Conservation (phyloP, 2,888 invertebrate genomes). For the Lagria hirta region DNA sequence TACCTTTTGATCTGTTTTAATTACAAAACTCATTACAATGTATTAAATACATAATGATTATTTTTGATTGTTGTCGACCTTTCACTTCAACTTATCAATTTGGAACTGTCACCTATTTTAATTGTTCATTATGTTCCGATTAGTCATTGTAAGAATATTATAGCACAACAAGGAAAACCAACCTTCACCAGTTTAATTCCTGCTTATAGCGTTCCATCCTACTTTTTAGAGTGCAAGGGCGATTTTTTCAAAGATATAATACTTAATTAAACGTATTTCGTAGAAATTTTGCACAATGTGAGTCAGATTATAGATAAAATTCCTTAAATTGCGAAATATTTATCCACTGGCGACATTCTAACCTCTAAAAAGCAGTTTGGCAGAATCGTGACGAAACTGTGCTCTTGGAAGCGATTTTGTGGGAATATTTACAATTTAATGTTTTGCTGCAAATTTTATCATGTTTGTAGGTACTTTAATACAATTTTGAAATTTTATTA, state of each 20-base stretch:
- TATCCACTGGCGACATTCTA: conserved; percentile 5
- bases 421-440: too few species aligned
- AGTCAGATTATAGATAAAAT: conserved; percentile 14
- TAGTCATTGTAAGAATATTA: conserved; percentile 7
- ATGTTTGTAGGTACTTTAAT: too few species aligned
- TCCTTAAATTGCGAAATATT: conserved; percentile 7
- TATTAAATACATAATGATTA: too few species aligned
- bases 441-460: too few species aligned
- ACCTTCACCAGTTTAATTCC: conserved; percentile 15
- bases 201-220: conserved; percentile 18
- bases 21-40: too few species aligned
- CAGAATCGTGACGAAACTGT: too few species aligned
- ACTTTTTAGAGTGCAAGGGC: conserved; percentile 13
- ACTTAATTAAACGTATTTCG: conserved; percentile 9
- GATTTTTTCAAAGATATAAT: conserved; percentile 10
- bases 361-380: too few species aligned
- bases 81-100: conserved; percentile 12
- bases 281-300: conserved; percentile 5
- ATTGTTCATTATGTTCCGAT: conserved; percentile 13
- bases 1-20: too few species aligned
- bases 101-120: conserved; percentile 11
- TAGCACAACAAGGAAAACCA: too few species aligned
- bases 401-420: too few species aligned
- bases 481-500: too few species aligned
- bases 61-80: too few species aligned